A percentile compares a stretch with the other conserved stretches of the same genome.
phyloP scores from a whole-genome alignment of 2,113 vertebrate genomes.

The Seriola rivoliana region DNA sequence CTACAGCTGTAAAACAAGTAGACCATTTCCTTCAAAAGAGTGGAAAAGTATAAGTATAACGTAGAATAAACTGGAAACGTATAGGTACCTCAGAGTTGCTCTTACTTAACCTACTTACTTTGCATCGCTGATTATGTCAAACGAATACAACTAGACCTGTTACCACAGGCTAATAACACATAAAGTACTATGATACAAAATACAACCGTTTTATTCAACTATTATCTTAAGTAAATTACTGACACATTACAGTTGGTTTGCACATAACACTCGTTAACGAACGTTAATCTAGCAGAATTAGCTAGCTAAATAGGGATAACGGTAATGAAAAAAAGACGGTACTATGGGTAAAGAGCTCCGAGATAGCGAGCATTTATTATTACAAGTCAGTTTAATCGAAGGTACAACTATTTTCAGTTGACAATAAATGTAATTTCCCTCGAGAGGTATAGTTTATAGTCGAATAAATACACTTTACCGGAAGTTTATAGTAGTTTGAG shows the following conservation, averaged over 20 bases:
- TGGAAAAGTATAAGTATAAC: too few species aligned
- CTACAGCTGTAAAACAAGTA: too few species aligned
- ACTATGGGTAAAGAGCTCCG: not conserved
- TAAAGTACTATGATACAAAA: too few species aligned
- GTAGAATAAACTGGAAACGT: too few species aligned
- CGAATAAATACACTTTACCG: constrained; percentile 35
- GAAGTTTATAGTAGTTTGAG: not conserved
- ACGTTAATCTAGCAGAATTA: not conserved
- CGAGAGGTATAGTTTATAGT: not conserved
- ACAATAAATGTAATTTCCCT: too few species aligned
- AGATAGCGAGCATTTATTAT: not conserved
- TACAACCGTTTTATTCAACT: too few species aligned
- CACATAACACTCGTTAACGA: not conserved
- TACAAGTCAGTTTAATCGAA: not conserved
- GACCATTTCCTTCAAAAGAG: too few species aligned
- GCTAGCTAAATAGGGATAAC: not conserved
- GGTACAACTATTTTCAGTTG: not conserved
- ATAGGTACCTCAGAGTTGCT: too few species aligned
- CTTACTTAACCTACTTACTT: too few species aligned
- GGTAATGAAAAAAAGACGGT: not conserved
- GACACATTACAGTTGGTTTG: not conserved
- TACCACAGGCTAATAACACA: not conserved
- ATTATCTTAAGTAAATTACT: too few species aligned
- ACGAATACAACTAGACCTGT: not conserved
- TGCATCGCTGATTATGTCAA: not conserved